Evolutionary conservation across 2,888 invertebrate genomes (phyloP), one percentile per base, ranked within the genome.

Genomic region (Cantharis lateralis): DNA sequence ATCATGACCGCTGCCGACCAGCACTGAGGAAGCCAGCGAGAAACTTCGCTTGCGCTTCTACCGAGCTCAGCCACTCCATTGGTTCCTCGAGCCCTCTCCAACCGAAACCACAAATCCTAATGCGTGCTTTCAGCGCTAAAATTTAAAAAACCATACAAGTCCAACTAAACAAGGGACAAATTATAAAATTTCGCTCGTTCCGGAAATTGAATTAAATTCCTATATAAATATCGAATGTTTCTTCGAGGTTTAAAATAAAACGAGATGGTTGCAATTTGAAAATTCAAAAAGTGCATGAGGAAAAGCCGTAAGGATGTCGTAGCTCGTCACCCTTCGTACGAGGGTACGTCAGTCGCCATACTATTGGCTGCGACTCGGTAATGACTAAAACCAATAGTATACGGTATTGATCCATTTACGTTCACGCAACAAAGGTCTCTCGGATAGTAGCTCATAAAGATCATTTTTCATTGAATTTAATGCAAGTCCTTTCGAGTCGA

Each of bases 1-100:
- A 90, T 87, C 88, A 88, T 88, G 88, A 88, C 88, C 88, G 88
- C 87, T 88, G 87, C 86, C 85, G 85, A 85, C 85, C 86, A 86
- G 85, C 85, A 88, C 87, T 87, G 88, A 87, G 84, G 86, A 87
- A 87, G 87, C 88, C 87, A 88, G 87, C 87, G 89, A 88, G 73
- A 84, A 87, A 79, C 72, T 79, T 71, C 68, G 75, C 79, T 71
- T 85, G 84, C 75, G 77, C 73, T 77, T 76, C 72, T 77, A 75
- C 75, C 68, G 70, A 76, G 73, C 66, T 64, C 74, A 20, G 16
- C 66, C 62, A 68, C 72, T 64, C 76, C 71, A 79, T 75, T 78
- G 78, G 78, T 74, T 71, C 78, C 76, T 79, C 79, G 79, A 81
- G 76, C 76, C 81, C 80, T 82, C 82, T 83, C 84, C 83, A 83